Base-by-base conservation (phyloP, 2,888 invertebrate species). In the Parnassius glacialis region DNA sequence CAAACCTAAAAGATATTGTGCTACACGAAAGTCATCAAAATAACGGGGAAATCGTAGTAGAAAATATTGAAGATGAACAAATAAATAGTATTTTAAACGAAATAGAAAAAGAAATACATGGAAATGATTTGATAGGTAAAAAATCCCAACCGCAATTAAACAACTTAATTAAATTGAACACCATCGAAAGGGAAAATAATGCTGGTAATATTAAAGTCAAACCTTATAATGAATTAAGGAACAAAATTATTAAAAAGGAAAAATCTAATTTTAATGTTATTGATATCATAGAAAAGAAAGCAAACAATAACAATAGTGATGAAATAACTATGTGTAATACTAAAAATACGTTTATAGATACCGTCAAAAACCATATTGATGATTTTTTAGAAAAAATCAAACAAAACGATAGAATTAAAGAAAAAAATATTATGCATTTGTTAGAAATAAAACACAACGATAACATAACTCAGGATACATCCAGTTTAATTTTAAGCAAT, bases 91-190 rank as follows among this genome's bases (percentile, higher is more conserved):
- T 90, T 65, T 69, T 90, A 45, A 78, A 72, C 54, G 74, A 84
- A 64, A 90, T 90, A 55, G 89, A 90, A 76, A 78, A 68, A 62
- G 87, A 90, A 80, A 88, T 88, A 34, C 47, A 20, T 11, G 20
- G 47, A n/a, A 13, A n/a, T n/a, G 20, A 47, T 9, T 9, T 34
- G 2, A 52, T 51, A n/a, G 44, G 48, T 16, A 52, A 41, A 34
- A 45, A 47, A 52, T 61, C 44, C 44, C 12, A 52, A 47, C 13
- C 52, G 42, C 41, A 61, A 58, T 59, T 9, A 52, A 57, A 56
- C 57, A 59, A 57, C 50, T 42, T 53, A 50, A 53, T 10, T 44
- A 10, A 44, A 34, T 48, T 58, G 47, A 61, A 51, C 64, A 62
- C 48, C 52, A 52, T n/a, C 43, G n/a, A 13, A 51, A 57, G 61